Percentiles rank a stretch among this genome's conserved stretches.
phyloP scores from a whole-genome alignment of 2,113 vertebrate species.

The Theropithecus gelada region DNA sequence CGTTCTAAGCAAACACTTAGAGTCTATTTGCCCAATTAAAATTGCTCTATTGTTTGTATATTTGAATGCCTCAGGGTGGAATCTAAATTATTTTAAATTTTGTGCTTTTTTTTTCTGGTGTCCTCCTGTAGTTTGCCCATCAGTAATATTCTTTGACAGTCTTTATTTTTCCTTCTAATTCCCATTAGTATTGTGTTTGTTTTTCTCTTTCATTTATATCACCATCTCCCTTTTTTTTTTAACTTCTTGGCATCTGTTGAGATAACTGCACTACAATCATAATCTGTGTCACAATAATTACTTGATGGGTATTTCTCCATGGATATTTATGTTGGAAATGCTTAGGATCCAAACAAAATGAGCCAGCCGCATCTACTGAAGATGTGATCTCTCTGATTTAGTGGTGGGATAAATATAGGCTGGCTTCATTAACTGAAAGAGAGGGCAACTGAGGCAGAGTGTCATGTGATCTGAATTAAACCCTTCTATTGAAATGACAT shows the following conservation, averaged over 20 bases:
- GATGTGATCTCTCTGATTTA: conserved; percentile 20
- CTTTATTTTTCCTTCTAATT: conserved; percentile 59
- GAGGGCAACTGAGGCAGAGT: not conserved
- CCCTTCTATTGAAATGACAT: not conserved
- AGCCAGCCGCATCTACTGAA: not conserved
- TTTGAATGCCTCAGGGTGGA: not conserved
- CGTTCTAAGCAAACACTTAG: conserved; percentile 42
- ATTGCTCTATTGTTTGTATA: conserved; percentile 29
- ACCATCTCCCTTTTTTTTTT: not conserved
- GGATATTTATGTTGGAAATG: not conserved
- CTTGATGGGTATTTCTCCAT: conserved; percentile 21
- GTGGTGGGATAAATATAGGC: not conserved
- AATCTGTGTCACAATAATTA: not conserved
- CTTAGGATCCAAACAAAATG: not conserved
- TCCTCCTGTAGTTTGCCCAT: not conserved
- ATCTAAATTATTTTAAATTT: conserved; percentile 46
- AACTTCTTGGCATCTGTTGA: conserved; percentile 9
- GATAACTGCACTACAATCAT: not conserved
- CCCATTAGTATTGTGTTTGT: not conserved
- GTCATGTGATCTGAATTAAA: not conserved
- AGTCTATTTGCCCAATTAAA: not conserved
- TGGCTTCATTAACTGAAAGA: conserved; percentile 28
- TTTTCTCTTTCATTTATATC: not conserved
- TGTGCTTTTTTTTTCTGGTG: not conserved
- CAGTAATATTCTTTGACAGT: conserved; percentile 26